Evolutionary conservation across 2,888 invertebrate species (phyloP).

Genomic region (Neuroscelio doddi): DNA sequence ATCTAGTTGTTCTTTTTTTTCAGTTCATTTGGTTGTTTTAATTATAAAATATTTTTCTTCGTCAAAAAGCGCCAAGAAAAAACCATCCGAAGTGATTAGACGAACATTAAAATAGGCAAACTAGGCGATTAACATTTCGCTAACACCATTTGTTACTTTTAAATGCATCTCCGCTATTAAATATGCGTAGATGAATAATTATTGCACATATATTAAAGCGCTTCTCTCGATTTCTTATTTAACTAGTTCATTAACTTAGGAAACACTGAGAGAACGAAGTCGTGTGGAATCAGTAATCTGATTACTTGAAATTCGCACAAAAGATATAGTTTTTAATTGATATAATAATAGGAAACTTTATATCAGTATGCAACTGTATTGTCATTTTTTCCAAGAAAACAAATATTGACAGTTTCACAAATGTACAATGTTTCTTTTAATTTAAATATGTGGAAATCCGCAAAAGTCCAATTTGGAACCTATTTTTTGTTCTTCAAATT

Average conservation of each 20-base stretch:
- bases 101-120: background rate
- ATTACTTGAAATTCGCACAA: too few species aligned
- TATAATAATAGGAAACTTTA: too few species aligned
- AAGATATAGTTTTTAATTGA: too few species aligned
- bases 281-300: background rate
- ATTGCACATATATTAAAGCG: conserved; percentile 18
- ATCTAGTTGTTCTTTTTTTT: too few species aligned
- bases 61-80: conserved; percentile 1
- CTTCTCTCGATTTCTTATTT: background rate
- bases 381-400: too few species aligned
- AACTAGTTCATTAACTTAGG: background rate
- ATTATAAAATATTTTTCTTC: background rate
- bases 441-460: too few species aligned
- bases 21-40: too few species aligned
- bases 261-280: conserved; percentile 2
- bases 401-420: too few species aligned
- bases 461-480: too few species aligned
- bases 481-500: too few species aligned
- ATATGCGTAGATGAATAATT: background rate
- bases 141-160: background rate
- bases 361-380: too few species aligned
- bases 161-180: background rate
- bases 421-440: too few species aligned
- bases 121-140: conserved; percentile 5
- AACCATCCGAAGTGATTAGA: background rate